Evolutionary conservation across 2,113 vertebrate species (phyloP), one percentile per base, ranked within the genome.

Genomic region (Crotalus horridus): DNA sequence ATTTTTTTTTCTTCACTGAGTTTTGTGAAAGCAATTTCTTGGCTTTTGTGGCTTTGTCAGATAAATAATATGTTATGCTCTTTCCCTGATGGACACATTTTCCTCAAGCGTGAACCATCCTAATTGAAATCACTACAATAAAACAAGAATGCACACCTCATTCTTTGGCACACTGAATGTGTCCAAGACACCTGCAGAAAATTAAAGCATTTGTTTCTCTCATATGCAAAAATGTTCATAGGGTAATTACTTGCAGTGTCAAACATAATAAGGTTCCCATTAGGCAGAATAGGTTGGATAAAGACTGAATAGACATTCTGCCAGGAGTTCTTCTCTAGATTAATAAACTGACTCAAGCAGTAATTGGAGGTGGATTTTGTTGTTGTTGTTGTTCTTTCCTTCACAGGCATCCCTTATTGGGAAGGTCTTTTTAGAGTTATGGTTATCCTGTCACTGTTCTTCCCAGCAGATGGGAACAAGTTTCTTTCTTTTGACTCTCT

Each of bases 171-270:
- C 92, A 94, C 85, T 93, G 85, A 96, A 95, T 96, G 92, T 93
- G 92, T 95, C 96, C 97, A 96, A 96, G 96, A 95, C 96, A 97
- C 97, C 97, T 98, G 97, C 95, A 96, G 96, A 98, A 98, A 97
- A 97, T 97, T 96, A 96, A 97, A 96, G 93, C 94, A 89, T 93
- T 96, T 95, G 26, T 92, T 96, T 93, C 87, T 93, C 93, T 94
- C 95, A 88, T 93, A 95, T 96, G 96, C 95, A 97, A 96, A 81
- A 96, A 96, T 94, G 96, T 96, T 98, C 96, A 96, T 96, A 97
- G 96, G 86, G 97, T 97, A 97, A 97, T 97, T 97, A 96, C 94
- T 86, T 94, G 93, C 95, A 64, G 90, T 90, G 96, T 95, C 96
- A 96, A 96, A 97, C 93, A 95, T 93, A 97, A 97, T 97, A 95